Base-by-base conservation (phyloP, 2,888 invertebrate genomes). In the Strigamia transsilvanica region DNA sequence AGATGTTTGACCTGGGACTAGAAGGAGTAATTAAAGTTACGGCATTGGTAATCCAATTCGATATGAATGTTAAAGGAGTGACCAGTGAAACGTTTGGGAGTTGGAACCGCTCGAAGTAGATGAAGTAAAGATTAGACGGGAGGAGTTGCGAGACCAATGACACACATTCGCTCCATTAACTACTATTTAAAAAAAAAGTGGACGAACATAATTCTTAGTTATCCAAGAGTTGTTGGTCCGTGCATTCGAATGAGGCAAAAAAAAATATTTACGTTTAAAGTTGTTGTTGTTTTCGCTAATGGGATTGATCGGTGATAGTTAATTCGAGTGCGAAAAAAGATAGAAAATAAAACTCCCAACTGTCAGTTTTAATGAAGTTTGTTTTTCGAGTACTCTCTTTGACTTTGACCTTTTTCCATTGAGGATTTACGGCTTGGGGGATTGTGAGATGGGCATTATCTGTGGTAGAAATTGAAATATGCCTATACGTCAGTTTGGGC, bases 101-200 rank as follows among this genome's bases (percentile, higher is more conserved):
- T 21, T 21, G n/a, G 12, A n/a, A 23, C 61, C 18, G 10, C n/a
- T 18, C 12, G 21, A 3, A 27, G 27, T 27, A 27, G 27, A 18
- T 66, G 61, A 66, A 18, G 21, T 15, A 66, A 23, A 66, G 61
- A 66, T 66, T 66, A 66, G 61, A 66, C 61, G 61, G 61, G 61
- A 66, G 61, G 61, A 23, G 61, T 66, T n/a, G 18, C 18, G 61
- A 21, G 61, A 66, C 61, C 61, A 66, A 21, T 66, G 61, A 66
- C 61, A 21, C 18, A 66, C 10, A 66, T 23, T 66, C 10, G 23
- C 18, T 66, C 21, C 61, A 23, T 66, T 66, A 66, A 66, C n/a
- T 23, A 66, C 10, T 18, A 66, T 21, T 66, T 23, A 21, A 61
- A 61, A 23, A 66, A 66, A 66, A 66, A 21, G 18, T 23, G 46